Percentiles rank a stretch among this genome's conserved stretches.
Evolutionary conservation across 2,888 invertebrate species (phyloP).

Genomic region (Callyntrura sp.): DNA sequence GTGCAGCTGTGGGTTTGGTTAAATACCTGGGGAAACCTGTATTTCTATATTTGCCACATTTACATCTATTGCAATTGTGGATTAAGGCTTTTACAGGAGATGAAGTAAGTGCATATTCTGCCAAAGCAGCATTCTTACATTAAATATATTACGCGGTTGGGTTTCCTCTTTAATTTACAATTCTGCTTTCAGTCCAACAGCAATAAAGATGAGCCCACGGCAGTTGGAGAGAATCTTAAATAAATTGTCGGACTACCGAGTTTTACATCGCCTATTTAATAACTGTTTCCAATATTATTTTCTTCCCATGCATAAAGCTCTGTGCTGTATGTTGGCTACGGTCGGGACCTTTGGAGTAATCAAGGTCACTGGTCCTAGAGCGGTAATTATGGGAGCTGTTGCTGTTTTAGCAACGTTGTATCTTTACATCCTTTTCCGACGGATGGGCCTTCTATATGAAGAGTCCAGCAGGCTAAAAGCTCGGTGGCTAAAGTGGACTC

Average conservation of each 20-base stretch:
- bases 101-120: constrained; percentile 11
- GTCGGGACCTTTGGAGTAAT: constrained; percentile 61
- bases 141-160: too few relatives aligned
- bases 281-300: constrained; percentile 25
- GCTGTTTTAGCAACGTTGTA: constrained; percentile 28
- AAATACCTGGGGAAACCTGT: constrained; percentile 48
- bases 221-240: not conserved
- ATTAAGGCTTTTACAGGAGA: not conserved
- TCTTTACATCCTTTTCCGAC: constrained; percentile 22
- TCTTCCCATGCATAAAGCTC: constrained; percentile 38
- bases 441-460: constrained; percentile 52
- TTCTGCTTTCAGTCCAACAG: too few relatives aligned
- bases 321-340: not conserved
- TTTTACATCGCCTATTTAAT: constrained; percentile 55
- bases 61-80: constrained; percentile 32
- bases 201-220: too few relatives aligned
- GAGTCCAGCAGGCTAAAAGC: not conserved
- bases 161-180: too few relatives aligned
- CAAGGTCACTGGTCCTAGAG: constrained; percentile 53
- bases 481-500: not conserved
- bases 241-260: constrained; percentile 13
- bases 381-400: constrained; percentile 59
- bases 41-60: constrained; percentile 51
- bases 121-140: too few relatives aligned
- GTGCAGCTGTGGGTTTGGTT: constrained; percentile 57